Conservation (phyloP, 2,888 invertebrate genomes). For the Ypsolopha sequella region DNA sequence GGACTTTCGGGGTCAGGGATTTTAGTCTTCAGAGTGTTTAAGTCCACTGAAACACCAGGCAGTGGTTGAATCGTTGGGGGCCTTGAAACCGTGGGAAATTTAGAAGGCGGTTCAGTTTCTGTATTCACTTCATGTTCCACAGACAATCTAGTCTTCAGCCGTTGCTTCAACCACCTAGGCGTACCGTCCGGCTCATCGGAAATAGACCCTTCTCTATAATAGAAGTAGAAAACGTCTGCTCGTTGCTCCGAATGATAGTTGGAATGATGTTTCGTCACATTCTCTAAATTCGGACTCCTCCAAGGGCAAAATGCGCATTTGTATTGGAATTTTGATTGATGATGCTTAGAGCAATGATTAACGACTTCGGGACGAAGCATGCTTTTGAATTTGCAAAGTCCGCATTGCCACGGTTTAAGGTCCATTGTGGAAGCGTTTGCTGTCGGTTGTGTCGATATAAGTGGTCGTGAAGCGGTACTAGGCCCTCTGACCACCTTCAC, state of each 20-base stretch:
- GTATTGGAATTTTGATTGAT: conserved; percentile 76
- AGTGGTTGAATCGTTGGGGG: conserved; percentile 9
- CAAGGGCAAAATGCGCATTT: conserved; percentile 79
- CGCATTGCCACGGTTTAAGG: conserved; percentile 78
- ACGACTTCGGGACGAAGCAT: conserved; percentile 71
- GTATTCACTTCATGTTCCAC: conserved; percentile 28
- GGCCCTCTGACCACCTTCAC: conserved; percentile 44
- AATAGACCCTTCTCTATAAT: conserved; percentile 57
- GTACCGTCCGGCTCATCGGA: conserved; percentile 37
- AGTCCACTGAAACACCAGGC: conserved; percentile 18
- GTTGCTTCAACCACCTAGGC: conserved; percentile 44
- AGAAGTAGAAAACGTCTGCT: conserved; percentile 59
- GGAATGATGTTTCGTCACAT: conserved; percentile 72
- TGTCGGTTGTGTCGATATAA: conserved; percentile 14
- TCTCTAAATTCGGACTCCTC: conserved; percentile 57
- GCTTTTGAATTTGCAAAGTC: conserved; percentile 74
- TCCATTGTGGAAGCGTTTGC: conserved; percentile 45
- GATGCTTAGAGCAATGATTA: conserved; percentile 69
- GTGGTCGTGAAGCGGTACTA: conserved; percentile 12
- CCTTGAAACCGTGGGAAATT: conserved; percentile 3
- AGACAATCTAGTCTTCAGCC: conserved; percentile 19
- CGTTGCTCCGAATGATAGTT: conserved; percentile 64
- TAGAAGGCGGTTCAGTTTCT: conserved; percentile 19
- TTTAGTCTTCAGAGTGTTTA: conserved; percentile 50
- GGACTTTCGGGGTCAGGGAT: conserved; percentile 16